phyloP scores from a whole-genome alignment of 2,113 vertebrate genomes.

The Axis porcinus region DNA sequence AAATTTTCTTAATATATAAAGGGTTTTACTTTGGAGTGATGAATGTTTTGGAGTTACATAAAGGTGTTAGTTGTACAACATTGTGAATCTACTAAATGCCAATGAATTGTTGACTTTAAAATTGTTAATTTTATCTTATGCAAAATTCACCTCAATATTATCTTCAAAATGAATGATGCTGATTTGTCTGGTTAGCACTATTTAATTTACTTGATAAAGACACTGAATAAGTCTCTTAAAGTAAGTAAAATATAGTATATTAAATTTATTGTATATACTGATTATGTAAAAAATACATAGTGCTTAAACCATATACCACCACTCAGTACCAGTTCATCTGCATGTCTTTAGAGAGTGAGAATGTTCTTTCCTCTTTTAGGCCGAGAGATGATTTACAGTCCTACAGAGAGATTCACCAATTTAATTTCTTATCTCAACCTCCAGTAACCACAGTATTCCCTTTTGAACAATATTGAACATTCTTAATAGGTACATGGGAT shows the following conservation, averaged over 20 bases:
- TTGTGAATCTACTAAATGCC: not conserved
- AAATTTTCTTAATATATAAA: not conserved
- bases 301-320: not conserved
- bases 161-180: not conserved
- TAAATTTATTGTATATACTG: not conserved
- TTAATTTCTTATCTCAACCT: conserved; percentile 8
- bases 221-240: not conserved
- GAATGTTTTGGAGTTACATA: not conserved
- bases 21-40: not conserved
- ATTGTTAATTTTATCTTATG: not conserved
- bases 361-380: not conserved
- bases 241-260: not conserved
- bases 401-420: not conserved
- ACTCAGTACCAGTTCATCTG: not conserved
- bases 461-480: not conserved
- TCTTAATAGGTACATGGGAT: not conserved
- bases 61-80: not conserved
- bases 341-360: not conserved
- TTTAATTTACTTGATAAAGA: not conserved
- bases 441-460: not conserved
- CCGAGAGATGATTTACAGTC: not conserved
- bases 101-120: not conserved
- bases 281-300: not conserved
- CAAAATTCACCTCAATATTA: not conserved
- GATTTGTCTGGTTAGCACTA: not conserved